Base-by-base conservation (phyloP, 1,140 invertebrate species). In the Bicyclus anynana region DNA sequence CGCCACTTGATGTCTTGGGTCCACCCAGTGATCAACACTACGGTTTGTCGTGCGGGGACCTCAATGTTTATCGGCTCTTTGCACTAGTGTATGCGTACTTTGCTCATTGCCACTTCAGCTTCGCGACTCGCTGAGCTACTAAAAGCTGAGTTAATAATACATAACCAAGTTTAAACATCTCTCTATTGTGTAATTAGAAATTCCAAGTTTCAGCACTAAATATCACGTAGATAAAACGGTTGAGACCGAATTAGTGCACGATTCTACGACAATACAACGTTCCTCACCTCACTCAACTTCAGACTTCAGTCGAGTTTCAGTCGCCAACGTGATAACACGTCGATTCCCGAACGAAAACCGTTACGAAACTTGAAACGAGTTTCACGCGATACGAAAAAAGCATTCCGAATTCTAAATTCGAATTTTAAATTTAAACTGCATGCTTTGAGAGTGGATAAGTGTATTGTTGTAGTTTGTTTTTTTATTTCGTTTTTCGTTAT, bases 291-390 rank as follows among this genome's bases (percentile, higher is more conserved):
- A n/a, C n/a, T n/a, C n/a, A n/a, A n/a, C n/a, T n/a, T n/a, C n/a
- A n/a, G n/a, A n/a, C n/a, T 47, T 47, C 64, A 69, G 67, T 69
- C 56, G 29, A 40, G 37, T 64, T 64, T 54, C 60, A 69, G 61
- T 18, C 49, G 53, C 38, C 18, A 44, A 40, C 26, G 52, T 10
- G 54, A 14, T 26, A 20, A 35, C 38, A 69, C 61, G 67, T 53
- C 46, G 26, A 10, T 21, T 27, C 48, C 17, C 5, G 23, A 35
- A 23, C 38, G 18, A 26, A 29, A n/a, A 26, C 47, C 27, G 38
- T 56, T 26, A 53, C 59, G 59, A 65, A 69, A 69, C 62, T 65
- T 65, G 10, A 27, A 55, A 48, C 57, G 60, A 37, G 18, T 21
- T 49, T 23, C 10, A 49, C 21, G 44, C 20, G 12, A 51, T 46